Conservation (phyloP, 2,888 invertebrate species). For the Emmelina monodactyla region DNA sequence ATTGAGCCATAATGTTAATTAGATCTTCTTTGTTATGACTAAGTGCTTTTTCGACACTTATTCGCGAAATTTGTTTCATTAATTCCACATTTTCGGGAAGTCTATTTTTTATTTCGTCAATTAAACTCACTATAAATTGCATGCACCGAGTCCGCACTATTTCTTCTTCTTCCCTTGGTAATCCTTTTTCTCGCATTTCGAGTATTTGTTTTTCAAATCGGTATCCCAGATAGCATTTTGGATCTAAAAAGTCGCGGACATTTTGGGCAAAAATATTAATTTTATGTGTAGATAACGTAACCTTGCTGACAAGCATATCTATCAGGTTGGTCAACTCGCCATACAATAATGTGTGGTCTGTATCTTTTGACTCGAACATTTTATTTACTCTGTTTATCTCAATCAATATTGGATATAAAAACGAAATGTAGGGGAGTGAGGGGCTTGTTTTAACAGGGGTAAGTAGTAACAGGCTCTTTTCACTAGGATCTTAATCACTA, state of each 20-base stretch:
- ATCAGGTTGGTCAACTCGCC: constrained; percentile 11
- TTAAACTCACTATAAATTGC: constrained; percentile 7
- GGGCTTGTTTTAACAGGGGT: too few relatives aligned
- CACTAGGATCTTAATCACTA: too few relatives aligned
- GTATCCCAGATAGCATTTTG: constrained; percentile 9
- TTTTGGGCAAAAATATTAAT: constrained; percentile 12
- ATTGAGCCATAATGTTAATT: constrained; percentile 8
- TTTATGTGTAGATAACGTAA: constrained; percentile 11
- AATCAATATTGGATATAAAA: constrained; percentile 13
- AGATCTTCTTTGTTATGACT: constrained; percentile 8
- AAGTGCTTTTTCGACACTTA: constrained; percentile 9
- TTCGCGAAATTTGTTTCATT: constrained; percentile 7
- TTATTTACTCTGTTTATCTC: constrained; percentile 11
- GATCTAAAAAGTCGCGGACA: constrained; percentile 9
- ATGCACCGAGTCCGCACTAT: constrained; percentile 8
- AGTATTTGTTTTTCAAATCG: constrained; percentile 8
- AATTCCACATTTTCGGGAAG: constrained; percentile 8
- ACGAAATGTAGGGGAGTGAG: constrained; percentile 14
- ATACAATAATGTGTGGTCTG: constrained; percentile 9
- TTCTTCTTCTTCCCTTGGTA: constrained; percentile 9
- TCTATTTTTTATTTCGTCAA: constrained; percentile 9
- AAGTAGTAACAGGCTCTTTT: too few relatives aligned
- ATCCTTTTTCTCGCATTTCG: constrained; percentile 9
- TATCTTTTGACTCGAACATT: constrained; percentile 13
- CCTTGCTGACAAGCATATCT: constrained; percentile 10